Evolutionary conservation across 2,113 vertebrate genomes (phyloP).

Genomic region (Laterallus jamaicensis): DNA sequence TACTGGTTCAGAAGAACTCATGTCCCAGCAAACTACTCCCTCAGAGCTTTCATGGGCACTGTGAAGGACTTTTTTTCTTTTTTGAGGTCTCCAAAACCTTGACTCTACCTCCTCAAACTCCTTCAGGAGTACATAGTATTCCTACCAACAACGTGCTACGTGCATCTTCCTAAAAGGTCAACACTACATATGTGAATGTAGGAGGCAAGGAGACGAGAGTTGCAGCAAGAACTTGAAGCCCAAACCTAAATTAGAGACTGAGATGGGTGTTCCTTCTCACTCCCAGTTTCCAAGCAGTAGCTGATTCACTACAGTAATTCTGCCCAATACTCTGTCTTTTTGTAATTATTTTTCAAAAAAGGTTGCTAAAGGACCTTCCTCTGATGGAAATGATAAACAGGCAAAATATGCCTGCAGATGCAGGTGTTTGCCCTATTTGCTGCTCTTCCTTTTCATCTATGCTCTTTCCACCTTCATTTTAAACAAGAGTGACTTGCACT

Average conservation of each 20-base stretch:
- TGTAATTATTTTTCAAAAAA: neutral
- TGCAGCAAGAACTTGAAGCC: neutral
- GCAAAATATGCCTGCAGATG: neutral
- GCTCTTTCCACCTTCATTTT: neutral
- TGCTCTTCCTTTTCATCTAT: neutral
- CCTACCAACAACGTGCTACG: neutral
- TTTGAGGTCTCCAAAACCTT: neutral
- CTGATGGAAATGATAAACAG: neutral
- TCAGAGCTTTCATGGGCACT: neutral
- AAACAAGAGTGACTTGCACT: neutral
- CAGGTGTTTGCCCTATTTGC: neutral
- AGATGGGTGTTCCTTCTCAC: neutral
- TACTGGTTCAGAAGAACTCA: neutral
- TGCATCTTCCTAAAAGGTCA: neutral
- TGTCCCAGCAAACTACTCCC: neutral
- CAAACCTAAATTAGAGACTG: neutral
- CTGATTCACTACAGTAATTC: neutral
- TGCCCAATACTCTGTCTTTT: neutral
- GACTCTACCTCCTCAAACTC: neutral
- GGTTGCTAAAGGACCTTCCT: neutral
- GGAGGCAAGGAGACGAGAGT: neutral
- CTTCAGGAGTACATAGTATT: neutral
- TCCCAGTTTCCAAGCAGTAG: neutral
- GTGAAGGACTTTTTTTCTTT: neutral
- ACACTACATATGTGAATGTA: neutral